Evolutionary conservation across 2,113 vertebrate genomes (phyloP).

Genomic region (Corythaeola cristata): DNA sequence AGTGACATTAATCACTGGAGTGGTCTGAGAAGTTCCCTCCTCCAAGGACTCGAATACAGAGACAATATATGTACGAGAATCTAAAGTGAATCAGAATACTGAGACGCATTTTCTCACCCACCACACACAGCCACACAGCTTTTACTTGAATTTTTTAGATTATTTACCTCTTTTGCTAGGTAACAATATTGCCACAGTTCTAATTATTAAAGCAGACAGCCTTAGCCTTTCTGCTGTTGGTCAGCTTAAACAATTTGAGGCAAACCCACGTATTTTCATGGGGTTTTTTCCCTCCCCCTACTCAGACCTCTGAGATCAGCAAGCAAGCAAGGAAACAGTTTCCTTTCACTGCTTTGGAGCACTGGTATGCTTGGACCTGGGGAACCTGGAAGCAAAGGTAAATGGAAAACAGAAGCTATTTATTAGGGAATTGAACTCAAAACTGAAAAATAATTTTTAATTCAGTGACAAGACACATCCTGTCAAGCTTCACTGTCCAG

Average conservation of each 20-base stretch:
- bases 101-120: neutral
- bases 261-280: neutral
- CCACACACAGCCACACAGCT: neutral
- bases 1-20: neutral
- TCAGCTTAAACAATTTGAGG: neutral
- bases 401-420: neutral
- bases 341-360: neutral
- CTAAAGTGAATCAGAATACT: neutral
- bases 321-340: neutral
- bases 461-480: neutral
- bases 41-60: neutral
- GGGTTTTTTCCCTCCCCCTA: accelerated
- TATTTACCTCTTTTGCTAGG: neutral
- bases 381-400: neutral
- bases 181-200: neutral
- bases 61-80: neutral
- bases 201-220: neutral
- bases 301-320: neutral
- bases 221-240: neutral
- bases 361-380: neutral
- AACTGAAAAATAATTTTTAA: neutral
- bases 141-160: neutral
- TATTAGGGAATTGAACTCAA: neutral
- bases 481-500: neutral
- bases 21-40: neutral